phyloP scores from a whole-genome alignment of 1,140 invertebrate species.

The Pissodes strobi region DNA sequence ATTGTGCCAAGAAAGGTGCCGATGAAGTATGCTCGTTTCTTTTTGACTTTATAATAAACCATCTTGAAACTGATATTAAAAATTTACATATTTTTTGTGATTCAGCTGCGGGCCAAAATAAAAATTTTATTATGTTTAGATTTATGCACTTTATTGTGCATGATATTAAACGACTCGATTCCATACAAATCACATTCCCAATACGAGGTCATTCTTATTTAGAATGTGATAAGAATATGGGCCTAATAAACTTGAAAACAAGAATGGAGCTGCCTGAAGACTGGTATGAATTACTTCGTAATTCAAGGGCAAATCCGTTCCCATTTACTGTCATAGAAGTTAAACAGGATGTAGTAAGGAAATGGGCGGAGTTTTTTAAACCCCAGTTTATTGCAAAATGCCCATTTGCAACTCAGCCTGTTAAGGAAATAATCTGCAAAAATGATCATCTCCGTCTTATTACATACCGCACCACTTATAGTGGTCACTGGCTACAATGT shows the following conservation, averaged over 20 bases:
- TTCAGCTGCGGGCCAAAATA: constrained; percentile 46
- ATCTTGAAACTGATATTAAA: constrained; percentile 29
- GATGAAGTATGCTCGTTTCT: constrained; percentile 30
- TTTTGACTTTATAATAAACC: constrained; percentile 39
- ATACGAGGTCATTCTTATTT: constrained; percentile 42
- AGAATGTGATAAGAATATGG: constrained; percentile 46
- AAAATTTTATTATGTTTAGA: constrained; percentile 45
- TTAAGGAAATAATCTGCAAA: too few species aligned
- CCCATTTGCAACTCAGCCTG: too few species aligned
- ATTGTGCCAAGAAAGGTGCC: constrained; percentile 12
- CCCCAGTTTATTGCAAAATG: too few species aligned
- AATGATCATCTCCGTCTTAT: too few species aligned
- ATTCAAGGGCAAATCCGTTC: constrained; percentile 28
- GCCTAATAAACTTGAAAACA: constrained; percentile 40
- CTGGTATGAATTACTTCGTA: constrained; percentile 34
- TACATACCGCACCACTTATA: too few species aligned
- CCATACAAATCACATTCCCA: constrained; percentile 32
- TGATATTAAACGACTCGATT: constrained; percentile 20
- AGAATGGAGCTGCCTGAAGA: constrained; percentile 38
- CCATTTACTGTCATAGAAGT: constrained; percentile 30
- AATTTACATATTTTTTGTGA: constrained; percentile 44
- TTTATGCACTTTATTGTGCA: constrained; percentile 19
- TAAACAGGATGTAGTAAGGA: too few species aligned
- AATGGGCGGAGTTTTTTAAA: too few species aligned
- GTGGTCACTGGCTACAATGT: too few species aligned